Evolutionary conservation across 2,888 invertebrate species (phyloP), one percentile per base, ranked within the genome.

Genomic region (Panorpa germanica): DNA sequence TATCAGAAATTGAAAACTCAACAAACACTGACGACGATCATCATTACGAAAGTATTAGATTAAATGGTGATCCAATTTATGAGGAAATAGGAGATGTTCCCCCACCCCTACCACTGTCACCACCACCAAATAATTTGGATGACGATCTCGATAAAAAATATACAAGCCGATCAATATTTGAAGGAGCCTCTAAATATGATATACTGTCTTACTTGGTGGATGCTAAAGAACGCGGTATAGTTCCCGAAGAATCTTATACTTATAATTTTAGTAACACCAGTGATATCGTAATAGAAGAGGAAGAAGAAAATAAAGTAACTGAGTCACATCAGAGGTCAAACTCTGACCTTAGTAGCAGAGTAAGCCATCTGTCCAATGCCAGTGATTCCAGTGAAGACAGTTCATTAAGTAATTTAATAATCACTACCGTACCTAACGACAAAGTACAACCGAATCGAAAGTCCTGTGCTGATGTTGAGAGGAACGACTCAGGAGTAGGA

Each of bases 401-500:
- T 46, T 78, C 76, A 16, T 60, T 75, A 31, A n/a, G n/a, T n/a
- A n/a, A n/a, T n/a, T n/a, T n/a, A n/a, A 65, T 68, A 17, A 63
- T 69, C 20, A 61, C 65, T 40, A 63, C 64, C 34, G 58, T 67
- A n/a, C 46, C 52, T 20, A 53, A 59, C 34, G 69, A 69, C 38
- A 68, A 69, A 39, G 50, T 57, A 24, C 46, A 56, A 9, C 49
- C 58, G 7, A 63, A 57, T 40, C 67, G 67, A 41, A 70, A 70
- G 43, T 57, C 64, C 17, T 59, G 65, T 6, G 68, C 71, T 3
- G 85, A 86, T 50, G 76, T 88, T 40, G 88, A 88, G 57, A 64
- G 90, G 39, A 88, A 86, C 45, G 88, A 86, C 51, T 88, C 86
- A 11, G 90, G 88, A 3, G 86, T 88, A 3, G 88, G 88, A 28